A percentile compares a stretch with the other conserved stretches of the same genome.
Conservation (phyloP, 2,113 vertebrate genomes). For the Gobiocypris rarus region DNA sequence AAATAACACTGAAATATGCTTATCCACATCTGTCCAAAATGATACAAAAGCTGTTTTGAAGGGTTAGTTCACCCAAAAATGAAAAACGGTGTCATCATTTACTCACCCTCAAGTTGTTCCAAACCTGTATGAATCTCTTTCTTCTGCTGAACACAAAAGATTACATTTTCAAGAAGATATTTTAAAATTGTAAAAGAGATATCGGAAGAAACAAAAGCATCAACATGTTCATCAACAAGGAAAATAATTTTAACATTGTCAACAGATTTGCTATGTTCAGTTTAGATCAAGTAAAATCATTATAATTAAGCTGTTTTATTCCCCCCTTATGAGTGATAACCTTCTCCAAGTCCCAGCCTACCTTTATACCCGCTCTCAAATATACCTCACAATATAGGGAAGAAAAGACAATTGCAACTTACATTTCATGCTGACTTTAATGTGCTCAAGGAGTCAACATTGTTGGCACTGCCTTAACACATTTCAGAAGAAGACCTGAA, state of each 20-base stretch:
- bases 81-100: too few species aligned
- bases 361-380: too few species aligned
- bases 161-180: too few species aligned
- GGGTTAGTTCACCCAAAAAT: too few species aligned
- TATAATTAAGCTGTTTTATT: background rate
- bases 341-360: too few species aligned
- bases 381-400: too few species aligned
- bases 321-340: background rate
- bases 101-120: too few species aligned
- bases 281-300: background rate
- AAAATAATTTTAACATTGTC: background rate
- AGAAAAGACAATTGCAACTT: too few species aligned
- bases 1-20: background rate
- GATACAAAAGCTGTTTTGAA: background rate
- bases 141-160: too few species aligned
- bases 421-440: too few species aligned
- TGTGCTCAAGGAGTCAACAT: background rate
- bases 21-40: background rate
- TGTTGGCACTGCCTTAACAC: background rate
- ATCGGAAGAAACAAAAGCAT: background rate
- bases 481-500: background rate
- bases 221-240: background rate
- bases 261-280: background rate
- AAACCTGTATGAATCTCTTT: too few species aligned
- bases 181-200: background rate